phyloP scores from a whole-genome alignment of 2,797 vertebrate genomes.

The Crypturellus tataupa region DNA sequence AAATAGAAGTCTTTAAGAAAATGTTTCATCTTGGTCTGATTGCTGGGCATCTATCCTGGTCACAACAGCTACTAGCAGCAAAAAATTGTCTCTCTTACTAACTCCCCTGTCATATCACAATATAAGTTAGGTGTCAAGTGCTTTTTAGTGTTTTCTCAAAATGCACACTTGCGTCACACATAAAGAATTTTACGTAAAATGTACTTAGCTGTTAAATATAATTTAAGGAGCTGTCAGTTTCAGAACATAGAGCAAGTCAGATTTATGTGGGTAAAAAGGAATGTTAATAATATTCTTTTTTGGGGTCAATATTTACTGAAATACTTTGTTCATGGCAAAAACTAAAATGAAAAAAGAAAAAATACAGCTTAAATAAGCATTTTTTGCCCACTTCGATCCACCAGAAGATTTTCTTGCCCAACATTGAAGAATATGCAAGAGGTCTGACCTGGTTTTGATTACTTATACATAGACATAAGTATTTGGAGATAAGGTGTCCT shows the following conservation, averaged over 20 bases:
- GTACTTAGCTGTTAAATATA: neutral
- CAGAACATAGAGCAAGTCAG: neutral
- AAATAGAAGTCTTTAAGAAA: neutral
- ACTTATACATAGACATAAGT: neutral
- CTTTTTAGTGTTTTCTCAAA: neutral
- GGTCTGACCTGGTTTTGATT: neutral
- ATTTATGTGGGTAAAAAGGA: slow-evolving; percentile 12
- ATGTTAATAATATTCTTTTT: slow-evolving; percentile 4
- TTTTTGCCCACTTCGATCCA: neutral
- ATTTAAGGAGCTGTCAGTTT: slow-evolving; percentile 7
- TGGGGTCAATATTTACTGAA: slow-evolving; percentile 43
- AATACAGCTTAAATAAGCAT: neutral
- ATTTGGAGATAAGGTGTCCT: neutral
- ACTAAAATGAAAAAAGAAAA: neutral
- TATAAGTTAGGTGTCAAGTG: neutral
- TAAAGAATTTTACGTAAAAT: neutral
- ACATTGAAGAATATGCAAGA: neutral
- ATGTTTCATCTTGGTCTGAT: neutral
- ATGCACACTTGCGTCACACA: neutral
- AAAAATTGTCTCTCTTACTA: neutral
- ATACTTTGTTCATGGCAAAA: neutral
- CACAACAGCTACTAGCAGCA: neutral
- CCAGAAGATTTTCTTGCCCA: neutral
- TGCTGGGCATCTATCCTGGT: neutral
- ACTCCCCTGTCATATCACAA: neutral